These are phyloP conservation scores for Myioborus melanocephalus DNA, from an alignment of 2,797 vertebrate genomes.

Conservation along the genomic window DNA sequence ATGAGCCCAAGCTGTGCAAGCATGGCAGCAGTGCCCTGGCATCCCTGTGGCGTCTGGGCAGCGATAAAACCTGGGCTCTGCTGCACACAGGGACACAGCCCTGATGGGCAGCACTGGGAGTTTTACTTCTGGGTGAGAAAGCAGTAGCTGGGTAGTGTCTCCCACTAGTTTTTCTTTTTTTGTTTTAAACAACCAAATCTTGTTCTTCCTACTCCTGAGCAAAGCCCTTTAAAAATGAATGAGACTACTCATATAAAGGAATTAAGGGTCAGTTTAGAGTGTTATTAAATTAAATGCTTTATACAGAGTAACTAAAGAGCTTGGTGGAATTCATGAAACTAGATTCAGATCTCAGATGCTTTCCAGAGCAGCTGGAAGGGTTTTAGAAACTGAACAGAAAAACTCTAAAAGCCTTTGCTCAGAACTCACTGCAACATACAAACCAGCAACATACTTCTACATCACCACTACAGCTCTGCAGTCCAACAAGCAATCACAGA, in stretches of 20 bases:
- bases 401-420: not conserved
- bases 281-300: conserved; percentile 20
- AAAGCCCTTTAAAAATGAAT: not conserved
- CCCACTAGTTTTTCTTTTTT: not conserved
- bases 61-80: not conserved
- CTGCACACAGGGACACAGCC: not conserved
- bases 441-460: not conserved
- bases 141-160: not conserved
- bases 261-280: not conserved
- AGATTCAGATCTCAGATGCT: not conserved
- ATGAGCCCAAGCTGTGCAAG: fast-evolving
- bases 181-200: not conserved
- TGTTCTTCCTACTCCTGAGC: not conserved
- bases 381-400: not conserved
- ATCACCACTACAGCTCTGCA: not conserved
- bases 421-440: not conserved
- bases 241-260: not conserved
- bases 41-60: not conserved
- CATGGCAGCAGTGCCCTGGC: not conserved
- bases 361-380: not conserved
- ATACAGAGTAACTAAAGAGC: not conserved
- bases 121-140: not conserved
- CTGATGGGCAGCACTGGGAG: not conserved
- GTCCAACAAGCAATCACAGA: not conserved
- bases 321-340: not conserved